Evolutionary conservation across 2,113 vertebrate genomes (phyloP), one percentile per base, ranked within the genome.

Genomic region (Nannospalax galili): DNA sequence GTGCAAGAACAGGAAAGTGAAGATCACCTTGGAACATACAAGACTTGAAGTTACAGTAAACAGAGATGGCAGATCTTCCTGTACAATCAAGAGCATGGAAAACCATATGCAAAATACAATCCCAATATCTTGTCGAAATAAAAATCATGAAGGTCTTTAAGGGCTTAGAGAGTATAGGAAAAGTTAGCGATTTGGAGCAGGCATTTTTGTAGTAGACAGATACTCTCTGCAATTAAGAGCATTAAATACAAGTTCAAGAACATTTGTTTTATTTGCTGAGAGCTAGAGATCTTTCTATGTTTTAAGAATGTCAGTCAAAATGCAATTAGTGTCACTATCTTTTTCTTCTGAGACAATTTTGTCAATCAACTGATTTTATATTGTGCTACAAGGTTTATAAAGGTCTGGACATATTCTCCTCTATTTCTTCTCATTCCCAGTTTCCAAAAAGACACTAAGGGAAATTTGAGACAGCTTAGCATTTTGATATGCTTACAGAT

Each of bases 251-350:
- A 88, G n/a, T 56, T 19, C 30, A 52, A 10, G 24, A 90, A 72
- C 26, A 11, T 30, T 88, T 42, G 5, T 48, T 95, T 92, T 56
- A 65, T 84, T 94, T 91, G 60, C 67, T 84, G 2, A 73, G 92
- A 96, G 52, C 69, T 42, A 85, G 37, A 92, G 69, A 84, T 87
- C 69, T 12, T 80, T 81, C 35, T 40, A 16, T 85, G 40, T 32
- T 95, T 95, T 91, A 65, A 84, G 94, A 92, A 73, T 84, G 32
- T 64, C 60, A 91, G 17, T 88, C 82, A 88, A 97, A 96, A 95
- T 81, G 77, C 52, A 95, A 92, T 93, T 93, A 84, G 75, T 80
- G 65, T 84, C 67, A 56, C 45, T 28, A n/a, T 28, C 22, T 82
- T 86, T 92, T 94, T 80, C 72, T 96, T 80, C 73, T 69, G 67